Conservation (phyloP, 2,797 vertebrate genomes). For the Etheostoma perlongum region DNA sequence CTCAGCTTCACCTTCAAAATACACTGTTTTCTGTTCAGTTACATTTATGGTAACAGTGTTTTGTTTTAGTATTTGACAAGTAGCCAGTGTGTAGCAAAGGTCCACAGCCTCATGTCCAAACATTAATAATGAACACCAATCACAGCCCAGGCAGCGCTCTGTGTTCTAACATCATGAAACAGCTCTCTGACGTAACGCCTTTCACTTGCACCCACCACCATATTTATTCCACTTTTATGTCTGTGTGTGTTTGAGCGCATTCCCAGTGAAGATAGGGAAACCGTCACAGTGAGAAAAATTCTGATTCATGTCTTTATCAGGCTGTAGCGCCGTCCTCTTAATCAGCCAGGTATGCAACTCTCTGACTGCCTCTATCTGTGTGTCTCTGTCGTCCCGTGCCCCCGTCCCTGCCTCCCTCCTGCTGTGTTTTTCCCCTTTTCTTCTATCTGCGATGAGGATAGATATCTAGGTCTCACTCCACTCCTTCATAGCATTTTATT, state of each 20-base stretch:
- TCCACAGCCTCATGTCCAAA: constrained; percentile 43
- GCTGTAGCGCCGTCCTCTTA: constrained; percentile 87
- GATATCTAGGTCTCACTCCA: constrained; percentile 63
- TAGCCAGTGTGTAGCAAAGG: constrained; percentile 16
- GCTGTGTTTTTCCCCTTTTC: constrained; percentile 44
- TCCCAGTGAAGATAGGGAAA: constrained; percentile 58
- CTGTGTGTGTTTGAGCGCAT: constrained; percentile 50
- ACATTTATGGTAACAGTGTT: background rate
- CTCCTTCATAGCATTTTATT: constrained; percentile 68
- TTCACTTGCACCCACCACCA: constrained; percentile 61
- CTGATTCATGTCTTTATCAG: constrained; percentile 88
- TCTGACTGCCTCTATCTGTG: constrained; percentile 42
- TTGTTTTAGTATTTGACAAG: constrained; percentile 32
- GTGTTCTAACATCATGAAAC: constrained; percentile 56
- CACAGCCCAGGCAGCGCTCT: constrained; percentile 30
- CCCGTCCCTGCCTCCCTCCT: background rate
- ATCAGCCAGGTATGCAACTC: constrained; percentile 87
- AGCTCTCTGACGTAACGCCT: constrained; percentile 56
- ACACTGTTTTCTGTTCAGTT: constrained; percentile 5
- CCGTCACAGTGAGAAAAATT: constrained; percentile 47
- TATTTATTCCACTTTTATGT: constrained; percentile 60
- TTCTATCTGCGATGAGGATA: constrained; percentile 45
- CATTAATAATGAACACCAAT: constrained; percentile 39
- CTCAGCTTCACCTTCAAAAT: constrained; percentile 27
- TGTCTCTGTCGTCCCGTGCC: constrained; percentile 46